A percentile compares a stretch with the other conserved stretches of the same genome.
phyloP scores from a whole-genome alignment of 2,113 vertebrate genomes.

The Osmerus mordax region DNA sequence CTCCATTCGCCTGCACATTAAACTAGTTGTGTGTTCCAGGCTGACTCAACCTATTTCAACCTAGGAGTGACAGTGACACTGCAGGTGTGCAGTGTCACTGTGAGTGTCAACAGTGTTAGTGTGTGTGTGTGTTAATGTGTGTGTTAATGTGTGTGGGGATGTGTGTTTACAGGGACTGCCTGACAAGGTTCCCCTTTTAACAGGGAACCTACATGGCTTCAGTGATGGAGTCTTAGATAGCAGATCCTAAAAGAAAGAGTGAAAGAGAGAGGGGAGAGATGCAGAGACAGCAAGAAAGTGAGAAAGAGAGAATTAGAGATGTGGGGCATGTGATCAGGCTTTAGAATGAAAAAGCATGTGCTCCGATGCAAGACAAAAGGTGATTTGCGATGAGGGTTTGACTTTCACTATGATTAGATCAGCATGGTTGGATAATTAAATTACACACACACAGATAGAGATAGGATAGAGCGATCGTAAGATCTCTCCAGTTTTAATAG shows the following conservation, averaged over 20 bases:
- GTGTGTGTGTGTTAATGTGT: constrained; percentile 1
- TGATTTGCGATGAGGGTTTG: constrained; percentile 29
- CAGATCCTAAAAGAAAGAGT: no score
- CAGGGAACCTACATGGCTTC: not conserved
- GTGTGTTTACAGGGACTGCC: not conserved
- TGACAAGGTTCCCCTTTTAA: not conserved
- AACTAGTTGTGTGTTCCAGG: no score
- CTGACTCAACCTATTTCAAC: no score
- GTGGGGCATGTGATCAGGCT: not conserved
- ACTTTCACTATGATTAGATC: constrained; percentile 23
- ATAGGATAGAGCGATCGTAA: not conserved
- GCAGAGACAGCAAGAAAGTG: not conserved
- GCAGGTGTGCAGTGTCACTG: not conserved
- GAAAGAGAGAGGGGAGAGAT: not conserved
- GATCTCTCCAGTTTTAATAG: no score
- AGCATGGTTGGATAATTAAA: constrained; percentile 36
- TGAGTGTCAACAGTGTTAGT: not conserved
- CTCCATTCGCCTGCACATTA: no score
- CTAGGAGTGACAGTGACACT: not conserved
- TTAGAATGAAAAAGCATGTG: not conserved
- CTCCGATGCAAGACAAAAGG: not conserved
- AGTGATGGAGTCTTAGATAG: not conserved
- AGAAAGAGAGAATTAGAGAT: not conserved
- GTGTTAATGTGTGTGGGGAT: not conserved
- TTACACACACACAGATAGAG: constrained; percentile 10